phyloP scores from a whole-genome alignment of 2,888 invertebrate genomes.

The Keiferia lycopersicella region DNA sequence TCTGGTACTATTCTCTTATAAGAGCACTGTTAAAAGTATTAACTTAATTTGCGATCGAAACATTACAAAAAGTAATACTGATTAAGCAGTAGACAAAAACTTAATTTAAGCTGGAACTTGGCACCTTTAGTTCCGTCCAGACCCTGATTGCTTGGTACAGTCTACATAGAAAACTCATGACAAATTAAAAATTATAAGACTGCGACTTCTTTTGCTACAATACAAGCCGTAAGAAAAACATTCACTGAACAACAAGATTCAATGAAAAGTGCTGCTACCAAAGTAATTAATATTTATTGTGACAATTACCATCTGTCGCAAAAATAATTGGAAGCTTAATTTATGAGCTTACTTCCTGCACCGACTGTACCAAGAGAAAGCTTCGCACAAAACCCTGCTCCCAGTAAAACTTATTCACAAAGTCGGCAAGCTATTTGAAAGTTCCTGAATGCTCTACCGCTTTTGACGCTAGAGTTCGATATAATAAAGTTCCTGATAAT shows the following conservation, averaged over 20 bases:
- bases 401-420: constrained; percentile 23
- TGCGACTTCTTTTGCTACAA: no score
- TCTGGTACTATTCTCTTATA: no score
- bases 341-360: no score
- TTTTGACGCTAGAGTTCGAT: constrained; percentile 21
- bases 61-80: background rate
- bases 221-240: no score
- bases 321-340: no score
- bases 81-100: constrained; percentile 9
- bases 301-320: no score
- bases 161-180: no score
- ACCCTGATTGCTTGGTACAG: background rate
- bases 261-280: no score
- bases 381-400: constrained; percentile 7
- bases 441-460: constrained; percentile 22
- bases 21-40: background rate
- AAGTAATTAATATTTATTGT: no score
- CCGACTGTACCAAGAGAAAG: constrained; percentile 1
- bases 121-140: background rate
- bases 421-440: constrained; percentile 25
- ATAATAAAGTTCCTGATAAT: constrained; percentile 27
- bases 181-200: no score
- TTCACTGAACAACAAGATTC: no score
- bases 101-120: constrained; percentile 10
- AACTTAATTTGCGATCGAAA: background rate